Evolutionary conservation across 2,888 invertebrate species (phyloP).

Genomic region (Dryomyza anilis): DNA sequence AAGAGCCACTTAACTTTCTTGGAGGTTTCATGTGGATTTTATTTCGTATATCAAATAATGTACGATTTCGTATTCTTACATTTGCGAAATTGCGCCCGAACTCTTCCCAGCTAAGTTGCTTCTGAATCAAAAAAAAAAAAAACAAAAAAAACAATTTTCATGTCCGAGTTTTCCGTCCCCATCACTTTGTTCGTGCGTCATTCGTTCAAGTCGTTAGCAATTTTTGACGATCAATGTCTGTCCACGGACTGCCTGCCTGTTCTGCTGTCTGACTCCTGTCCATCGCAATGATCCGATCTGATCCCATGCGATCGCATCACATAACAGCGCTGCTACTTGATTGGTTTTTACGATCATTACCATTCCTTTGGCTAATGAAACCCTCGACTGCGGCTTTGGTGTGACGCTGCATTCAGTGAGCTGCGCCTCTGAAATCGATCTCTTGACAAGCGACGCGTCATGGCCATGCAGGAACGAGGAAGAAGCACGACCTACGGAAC

Average conservation of each 20-base stretch:
- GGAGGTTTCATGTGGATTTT: too few species aligned
- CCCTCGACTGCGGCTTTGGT: not conserved
- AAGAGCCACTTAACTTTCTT: too few species aligned
- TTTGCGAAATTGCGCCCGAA: too few species aligned
- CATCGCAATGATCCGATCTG: constrained; percentile 1
- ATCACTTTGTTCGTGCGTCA: not conserved
- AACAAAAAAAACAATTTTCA: too few species aligned
- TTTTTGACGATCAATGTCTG: constrained; percentile 15
- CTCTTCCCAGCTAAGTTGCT: too few species aligned
- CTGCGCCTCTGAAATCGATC: constrained; percentile 22
- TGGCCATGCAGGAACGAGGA: not conserved
- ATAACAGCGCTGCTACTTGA: constrained; percentile 1
- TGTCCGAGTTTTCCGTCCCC: too few species aligned
- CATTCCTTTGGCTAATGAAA: constrained; percentile 14
- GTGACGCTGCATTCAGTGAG: not conserved
- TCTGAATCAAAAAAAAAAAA: too few species aligned
- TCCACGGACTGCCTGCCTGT: not conserved
- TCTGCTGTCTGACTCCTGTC: not conserved
- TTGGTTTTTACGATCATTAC: constrained; percentile 24
- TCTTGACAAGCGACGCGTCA: not conserved
- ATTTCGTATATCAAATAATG: too few species aligned
- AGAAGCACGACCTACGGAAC: not conserved
- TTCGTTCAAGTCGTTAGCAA: constrained; percentile 20
- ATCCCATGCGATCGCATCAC: constrained; percentile 1
- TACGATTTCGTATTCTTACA: too few species aligned